A percentile compares a stretch with the other conserved stretches of the same genome.
Conservation (phyloP, 2,113 vertebrate species). For the Tamias sibiricus region DNA sequence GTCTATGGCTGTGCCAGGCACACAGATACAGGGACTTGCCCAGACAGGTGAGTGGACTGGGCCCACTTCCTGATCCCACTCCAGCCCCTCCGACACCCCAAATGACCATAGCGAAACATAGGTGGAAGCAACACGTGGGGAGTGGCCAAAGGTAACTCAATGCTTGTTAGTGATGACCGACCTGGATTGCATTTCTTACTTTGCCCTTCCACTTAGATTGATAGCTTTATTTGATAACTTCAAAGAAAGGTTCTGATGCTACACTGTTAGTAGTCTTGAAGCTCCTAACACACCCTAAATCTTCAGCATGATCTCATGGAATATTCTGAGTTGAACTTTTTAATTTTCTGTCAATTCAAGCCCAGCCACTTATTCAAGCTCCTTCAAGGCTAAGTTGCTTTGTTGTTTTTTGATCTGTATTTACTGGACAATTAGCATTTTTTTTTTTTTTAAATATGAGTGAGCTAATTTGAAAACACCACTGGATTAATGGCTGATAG, state of each 20-base stretch:
- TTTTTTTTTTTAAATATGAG: not conserved
- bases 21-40: not conserved
- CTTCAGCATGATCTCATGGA: not conserved
- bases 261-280: not conserved
- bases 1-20: not conserved
- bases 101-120: not conserved
- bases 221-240: not conserved
- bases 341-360: not conserved
- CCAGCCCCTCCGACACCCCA: not conserved
- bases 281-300: rapidly evolving
- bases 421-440: not conserved
- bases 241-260: not conserved
- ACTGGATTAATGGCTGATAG: not conserved
- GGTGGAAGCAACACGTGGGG: not conserved
- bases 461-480: not conserved
- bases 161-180: not conserved
- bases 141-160: not conserved
- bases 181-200: not conserved
- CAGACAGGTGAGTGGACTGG: not conserved
- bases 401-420: not conserved
- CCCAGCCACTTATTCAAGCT: not conserved
- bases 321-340: not conserved
- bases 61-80: not conserved
- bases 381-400: not conserved
- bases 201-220: not conserved